A percentile compares a stretch with the other conserved stretches of the same genome.
Evolutionary conservation across 2,888 invertebrate genomes (phyloP).

Genomic region (Exocentrus adspersus): DNA sequence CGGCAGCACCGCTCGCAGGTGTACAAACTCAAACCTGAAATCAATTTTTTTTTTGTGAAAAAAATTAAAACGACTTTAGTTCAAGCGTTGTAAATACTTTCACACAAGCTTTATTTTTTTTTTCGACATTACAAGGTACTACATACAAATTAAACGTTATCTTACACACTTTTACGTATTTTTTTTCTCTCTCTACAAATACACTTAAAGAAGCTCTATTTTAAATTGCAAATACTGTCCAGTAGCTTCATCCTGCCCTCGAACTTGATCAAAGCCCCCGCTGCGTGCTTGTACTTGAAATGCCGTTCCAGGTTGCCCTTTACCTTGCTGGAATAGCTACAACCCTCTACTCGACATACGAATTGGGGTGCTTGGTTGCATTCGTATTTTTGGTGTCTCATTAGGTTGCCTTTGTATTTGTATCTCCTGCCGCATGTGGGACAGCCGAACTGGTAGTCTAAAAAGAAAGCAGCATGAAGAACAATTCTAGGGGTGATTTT

Average conservation of each 20-base stretch:
- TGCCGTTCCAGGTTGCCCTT: conserved; percentile 30
- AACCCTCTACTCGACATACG: conserved; percentile 50
- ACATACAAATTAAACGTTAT: too few relatives aligned
- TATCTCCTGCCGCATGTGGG: conserved; percentile 33
- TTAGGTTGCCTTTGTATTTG: conserved; percentile 40
- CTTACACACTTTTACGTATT: too few relatives aligned
- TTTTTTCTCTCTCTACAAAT: too few relatives aligned
- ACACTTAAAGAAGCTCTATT: too few relatives aligned
- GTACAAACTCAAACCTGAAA: conserved; percentile 8
- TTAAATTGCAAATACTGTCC: too few relatives aligned
- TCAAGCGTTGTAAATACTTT: too few relatives aligned
- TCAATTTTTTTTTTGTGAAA: too few relatives aligned
- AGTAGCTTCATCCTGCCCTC: too few relatives aligned
- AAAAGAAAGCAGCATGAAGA: conserved; percentile 15
- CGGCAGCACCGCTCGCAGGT: conserved; percentile 41
- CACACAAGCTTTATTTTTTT: too few relatives aligned
- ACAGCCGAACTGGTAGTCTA: conserved; percentile 31
- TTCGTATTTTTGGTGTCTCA: conserved; percentile 57
- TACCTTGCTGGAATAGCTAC: conserved; percentile 30
- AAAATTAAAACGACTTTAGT: too few relatives aligned
- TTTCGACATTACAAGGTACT: too few relatives aligned
- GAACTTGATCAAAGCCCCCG: background rate
- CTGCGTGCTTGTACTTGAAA: conserved; percentile 25
- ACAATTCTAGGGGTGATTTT: too few relatives aligned
- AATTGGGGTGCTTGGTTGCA: conserved; percentile 60